Evolutionary conservation across 2,797 vertebrate genomes (phyloP).

Genomic region (Myotis myotis): DNA sequence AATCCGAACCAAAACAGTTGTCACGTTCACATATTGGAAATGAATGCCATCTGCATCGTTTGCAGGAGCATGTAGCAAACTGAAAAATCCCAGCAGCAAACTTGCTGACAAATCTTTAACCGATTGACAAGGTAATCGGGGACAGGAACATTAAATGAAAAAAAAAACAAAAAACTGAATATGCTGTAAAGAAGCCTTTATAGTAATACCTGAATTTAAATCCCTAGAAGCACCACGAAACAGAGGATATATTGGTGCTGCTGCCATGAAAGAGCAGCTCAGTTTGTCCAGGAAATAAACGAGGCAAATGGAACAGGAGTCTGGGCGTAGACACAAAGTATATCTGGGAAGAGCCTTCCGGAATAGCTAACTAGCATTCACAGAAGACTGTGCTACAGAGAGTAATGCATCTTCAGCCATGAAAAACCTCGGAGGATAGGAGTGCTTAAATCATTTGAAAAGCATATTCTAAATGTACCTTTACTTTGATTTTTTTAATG

Average conservation of each 20-base stretch:
- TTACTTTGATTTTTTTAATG: slow-evolving; percentile 8
- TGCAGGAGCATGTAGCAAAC: neutral
- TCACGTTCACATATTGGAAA: neutral
- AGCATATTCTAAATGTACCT: neutral
- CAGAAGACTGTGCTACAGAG: neutral
- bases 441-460: neutral
- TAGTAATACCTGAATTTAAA: neutral
- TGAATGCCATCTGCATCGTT: slow-evolving; percentile 1
- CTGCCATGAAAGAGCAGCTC: neutral
- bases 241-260: neutral
- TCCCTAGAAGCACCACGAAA: slow-evolving; percentile 19
- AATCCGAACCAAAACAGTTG: neutral
- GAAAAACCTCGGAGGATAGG: neutral
- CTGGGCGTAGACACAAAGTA: neutral
- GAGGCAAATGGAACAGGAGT: neutral
- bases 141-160: neutral
- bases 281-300: neutral
- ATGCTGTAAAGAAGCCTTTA: neutral
- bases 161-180: neutral
- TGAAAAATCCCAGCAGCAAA: slow-evolving; percentile 15
- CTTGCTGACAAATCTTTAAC: slow-evolving; percentile 1
- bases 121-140: neutral
- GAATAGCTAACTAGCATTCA: neutral
- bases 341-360: neutral
- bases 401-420: neutral